Conservation (phyloP, 2,888 invertebrate genomes). For the Perizoma flavofasciatum region DNA sequence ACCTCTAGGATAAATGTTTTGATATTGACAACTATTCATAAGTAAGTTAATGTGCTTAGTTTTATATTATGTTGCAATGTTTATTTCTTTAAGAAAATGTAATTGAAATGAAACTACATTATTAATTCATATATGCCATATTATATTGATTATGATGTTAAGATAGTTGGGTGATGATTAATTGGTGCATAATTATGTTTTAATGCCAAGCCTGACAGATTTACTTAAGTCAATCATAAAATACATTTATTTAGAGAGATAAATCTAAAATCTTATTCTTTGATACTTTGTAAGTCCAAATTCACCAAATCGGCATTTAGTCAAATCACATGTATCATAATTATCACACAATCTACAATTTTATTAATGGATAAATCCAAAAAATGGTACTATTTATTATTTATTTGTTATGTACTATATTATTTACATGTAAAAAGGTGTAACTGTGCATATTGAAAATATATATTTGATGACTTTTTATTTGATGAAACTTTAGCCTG, state of each 20-base stretch:
- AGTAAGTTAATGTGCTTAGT: constrained; percentile 80
- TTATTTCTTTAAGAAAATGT: constrained; percentile 78
- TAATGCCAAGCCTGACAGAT: constrained; percentile 65
- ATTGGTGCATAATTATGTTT: constrained; percentile 65
- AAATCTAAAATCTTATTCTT: constrained; percentile 62
- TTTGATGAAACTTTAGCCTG: constrained; percentile 79
- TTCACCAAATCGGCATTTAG: constrained; percentile 72
- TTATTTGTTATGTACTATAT: constrained; percentile 83
- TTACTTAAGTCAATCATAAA: constrained; percentile 56
- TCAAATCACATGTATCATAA: constrained; percentile 76
- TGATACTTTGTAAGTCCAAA: constrained; percentile 53
- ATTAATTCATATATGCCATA: constrained; percentile 82
- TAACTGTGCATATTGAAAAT: constrained; percentile 83
- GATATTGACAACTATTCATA: constrained; percentile 82
- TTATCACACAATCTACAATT: constrained; percentile 77
- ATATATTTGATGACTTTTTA: constrained; percentile 82
- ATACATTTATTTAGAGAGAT: constrained; percentile 53
- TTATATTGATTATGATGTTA: constrained; percentile 80
- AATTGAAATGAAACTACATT: constrained; percentile 72
- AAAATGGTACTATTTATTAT: constrained; percentile 82
- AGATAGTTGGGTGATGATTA: constrained; percentile 74
- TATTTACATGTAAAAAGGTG: constrained; percentile 83
- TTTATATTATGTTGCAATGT: constrained; percentile 79
- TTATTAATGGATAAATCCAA: constrained; percentile 75
- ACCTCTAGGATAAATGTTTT: constrained; percentile 82